Evolutionary conservation across 1,140 invertebrate genomes (phyloP), one percentile per base, ranked within the genome.

Genomic region (Eufriesea mexicana): DNA sequence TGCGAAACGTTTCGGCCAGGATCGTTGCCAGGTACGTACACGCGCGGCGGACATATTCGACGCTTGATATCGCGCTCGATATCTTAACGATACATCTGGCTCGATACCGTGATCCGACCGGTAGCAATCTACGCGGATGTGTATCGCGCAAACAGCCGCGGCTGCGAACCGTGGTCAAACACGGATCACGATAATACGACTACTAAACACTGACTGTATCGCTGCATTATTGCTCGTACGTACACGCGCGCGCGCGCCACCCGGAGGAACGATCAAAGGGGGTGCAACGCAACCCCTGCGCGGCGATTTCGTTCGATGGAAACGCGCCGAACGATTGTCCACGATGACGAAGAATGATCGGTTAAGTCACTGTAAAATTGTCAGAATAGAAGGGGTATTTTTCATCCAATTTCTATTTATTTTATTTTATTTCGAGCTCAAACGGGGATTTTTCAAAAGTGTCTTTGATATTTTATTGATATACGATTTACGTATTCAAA

Each of bases 11-110:
- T 77, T 80, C 54, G 70, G 64, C 35, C 45, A 62, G 84, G 86
- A 86, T 89, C 89, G 87, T 92, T 91, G 89, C 66, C 70, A 49
- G 61, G 57, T 78, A 86, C 70, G 59, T 75, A 71, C 51, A 86
- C 85, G 67, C 42, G 64, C 64, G 18, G 1, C 54, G 35, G 62
- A 62, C 86, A 68, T 86, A 77, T 70, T 89, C 85, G 67, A 85
- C 86, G 86, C 81, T 86, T 85, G 91, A 86, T 89, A 90, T 92
- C 89, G 85, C 84, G 84, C 83, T 84, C 87, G 90, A 89, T 92
- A 92, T 93, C 91, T 93, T 92, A 91, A 93, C 91, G 91, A 90
- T 91, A 89, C 86, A 91, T 92, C 90, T 86, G 85, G 81, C 77
- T 85, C 82, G 84, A 88, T 89, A 87, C 88, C 88, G 79, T 84